Conservation (phyloP, 2,797 vertebrate species). For the Myoxocephalus aenaeus region DNA sequence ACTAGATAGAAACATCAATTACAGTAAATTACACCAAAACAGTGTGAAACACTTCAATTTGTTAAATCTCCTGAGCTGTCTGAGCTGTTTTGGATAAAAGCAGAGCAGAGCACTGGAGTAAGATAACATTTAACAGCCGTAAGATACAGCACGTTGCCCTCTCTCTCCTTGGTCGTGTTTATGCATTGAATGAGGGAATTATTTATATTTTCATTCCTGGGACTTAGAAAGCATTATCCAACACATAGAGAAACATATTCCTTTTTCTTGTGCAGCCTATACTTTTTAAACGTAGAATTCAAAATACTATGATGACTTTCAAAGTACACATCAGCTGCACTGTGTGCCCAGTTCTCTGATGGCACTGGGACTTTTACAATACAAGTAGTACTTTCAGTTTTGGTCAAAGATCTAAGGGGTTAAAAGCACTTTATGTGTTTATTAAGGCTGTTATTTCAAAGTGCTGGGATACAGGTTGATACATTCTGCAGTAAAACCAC, state of each 20-base stretch:
- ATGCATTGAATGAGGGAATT: conserved; percentile 55
- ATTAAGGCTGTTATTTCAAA: conserved; percentile 47
- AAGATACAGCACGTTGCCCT: conserved; percentile 61
- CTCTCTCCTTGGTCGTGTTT: conserved; percentile 60
- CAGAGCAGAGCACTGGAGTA: conserved; percentile 56
- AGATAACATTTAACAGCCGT: conserved; percentile 73
- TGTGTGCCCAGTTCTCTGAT: conserved; percentile 41
- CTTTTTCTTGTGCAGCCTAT: conserved; percentile 42
- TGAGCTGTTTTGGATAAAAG: conserved; percentile 75
- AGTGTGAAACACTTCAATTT: conserved; percentile 79
- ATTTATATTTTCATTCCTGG: conserved; percentile 66
- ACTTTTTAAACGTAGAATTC: conserved; percentile 46
- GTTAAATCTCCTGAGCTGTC: conserved; percentile 77
- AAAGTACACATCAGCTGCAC: conserved; percentile 59
- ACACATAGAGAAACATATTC: conserved; percentile 48
- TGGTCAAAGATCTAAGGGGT: conserved; percentile 47
- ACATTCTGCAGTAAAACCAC: conserved; percentile 42
- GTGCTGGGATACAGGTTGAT: conserved; percentile 46
- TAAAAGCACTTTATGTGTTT: conserved; percentile 52
- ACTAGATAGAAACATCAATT: conserved; percentile 81
- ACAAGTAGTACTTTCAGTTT: conserved; percentile 58
- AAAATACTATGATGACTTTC: conserved; percentile 63
- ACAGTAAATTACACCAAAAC: conserved; percentile 83
- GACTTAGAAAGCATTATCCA: conserved; percentile 63
- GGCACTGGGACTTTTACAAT: conserved; percentile 57